phyloP scores from a whole-genome alignment of 2,888 invertebrate genomes.

The Tethea ocularis region DNA sequence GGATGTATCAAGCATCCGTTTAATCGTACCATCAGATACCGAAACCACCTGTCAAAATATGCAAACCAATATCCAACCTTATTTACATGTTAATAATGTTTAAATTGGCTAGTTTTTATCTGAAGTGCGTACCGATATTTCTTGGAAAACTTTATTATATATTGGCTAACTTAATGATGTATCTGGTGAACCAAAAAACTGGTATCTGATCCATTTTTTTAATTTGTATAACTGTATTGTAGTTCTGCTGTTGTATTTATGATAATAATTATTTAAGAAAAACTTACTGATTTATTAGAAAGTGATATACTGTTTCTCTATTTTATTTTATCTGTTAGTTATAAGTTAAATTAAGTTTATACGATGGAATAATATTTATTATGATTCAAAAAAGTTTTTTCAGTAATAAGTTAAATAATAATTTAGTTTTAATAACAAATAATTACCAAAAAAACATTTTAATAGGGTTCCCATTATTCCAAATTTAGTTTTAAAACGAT shows the following conservation, averaged over 20 bases:
- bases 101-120: slow-evolving; percentile 15
- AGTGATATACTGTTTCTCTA: background rate
- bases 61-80: slow-evolving; percentile 22
- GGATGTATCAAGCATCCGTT: slow-evolving; percentile 73
- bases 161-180: slow-evolving; percentile 2
- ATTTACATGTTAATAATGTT: background rate
- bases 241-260: background rate
- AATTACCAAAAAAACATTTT: too few species aligned
- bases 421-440: too few species aligned
- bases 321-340: background rate
- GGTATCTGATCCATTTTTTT: background rate
- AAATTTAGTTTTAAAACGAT: too few species aligned
- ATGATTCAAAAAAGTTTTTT: too few species aligned
- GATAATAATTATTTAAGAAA: background rate
- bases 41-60: slow-evolving; percentile 37
- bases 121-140: background rate
- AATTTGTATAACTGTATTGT: slow-evolving; percentile 3
- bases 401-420: too few species aligned
- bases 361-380: too few species aligned
- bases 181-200: slow-evolving; percentile 6
- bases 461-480: too few species aligned
- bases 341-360: too few species aligned
- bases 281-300: background rate
- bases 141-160: background rate
- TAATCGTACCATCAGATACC: slow-evolving; percentile 52